These are phyloP conservation scores for Chrysocyon brachyurus DNA, from an alignment of 2,797 vertebrate genomes.

Conservation along the genomic window DNA sequence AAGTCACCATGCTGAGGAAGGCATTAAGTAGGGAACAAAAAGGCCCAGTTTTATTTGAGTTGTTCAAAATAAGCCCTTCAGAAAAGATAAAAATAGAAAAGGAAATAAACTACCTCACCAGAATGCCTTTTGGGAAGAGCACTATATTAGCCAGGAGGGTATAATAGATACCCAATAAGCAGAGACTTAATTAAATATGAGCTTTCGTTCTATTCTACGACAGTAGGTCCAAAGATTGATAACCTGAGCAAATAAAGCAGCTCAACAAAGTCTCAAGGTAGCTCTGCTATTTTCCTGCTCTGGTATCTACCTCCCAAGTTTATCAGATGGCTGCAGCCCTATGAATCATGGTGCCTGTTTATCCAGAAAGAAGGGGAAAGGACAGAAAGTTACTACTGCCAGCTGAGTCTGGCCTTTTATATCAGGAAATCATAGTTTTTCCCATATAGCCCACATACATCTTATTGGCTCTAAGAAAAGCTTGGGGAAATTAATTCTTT, in stretches of 20 bases:
- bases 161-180: not conserved
- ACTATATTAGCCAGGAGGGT: not conserved
- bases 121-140: conserved; percentile 14
- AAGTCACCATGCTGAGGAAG: not conserved
- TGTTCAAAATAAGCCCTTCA: conserved; percentile 49
- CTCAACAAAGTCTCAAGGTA: not conserved
- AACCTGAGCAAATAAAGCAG: not conserved
- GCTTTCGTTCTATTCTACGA: not conserved
- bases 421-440: conserved; percentile 6
- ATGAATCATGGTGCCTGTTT: not conserved
- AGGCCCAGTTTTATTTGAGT: not conserved
- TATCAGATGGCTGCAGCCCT: not conserved
- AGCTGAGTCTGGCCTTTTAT: not conserved
- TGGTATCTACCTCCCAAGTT: not conserved
- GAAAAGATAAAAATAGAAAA: conserved; percentile 8
- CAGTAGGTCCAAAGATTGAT: not conserved
- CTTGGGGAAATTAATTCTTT: not conserved
- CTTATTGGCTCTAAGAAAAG: not conserved
- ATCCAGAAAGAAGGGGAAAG: not conserved
- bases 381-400: not conserved
- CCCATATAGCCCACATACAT: not conserved
- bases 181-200: not conserved
- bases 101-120: conserved; percentile 43
- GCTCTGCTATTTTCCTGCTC: not conserved
- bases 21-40: not conserved